Conservation (phyloP, 1,140 invertebrate genomes). For the Wasmannia auropunctata region DNA sequence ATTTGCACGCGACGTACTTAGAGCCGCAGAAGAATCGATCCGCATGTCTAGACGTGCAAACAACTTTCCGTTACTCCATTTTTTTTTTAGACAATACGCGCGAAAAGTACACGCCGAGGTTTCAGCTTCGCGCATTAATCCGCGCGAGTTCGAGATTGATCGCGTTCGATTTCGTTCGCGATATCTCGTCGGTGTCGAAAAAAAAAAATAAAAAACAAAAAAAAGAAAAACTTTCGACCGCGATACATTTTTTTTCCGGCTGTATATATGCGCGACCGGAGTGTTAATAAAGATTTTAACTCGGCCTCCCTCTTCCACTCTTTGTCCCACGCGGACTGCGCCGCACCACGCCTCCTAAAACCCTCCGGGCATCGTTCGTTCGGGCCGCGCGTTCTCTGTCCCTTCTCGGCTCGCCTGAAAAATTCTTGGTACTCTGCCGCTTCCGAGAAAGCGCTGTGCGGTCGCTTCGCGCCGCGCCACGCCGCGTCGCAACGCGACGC, state of each 20-base stretch:
- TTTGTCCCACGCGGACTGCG: conserved; percentile 51
- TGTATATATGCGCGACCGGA: background rate
- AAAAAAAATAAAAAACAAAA: background rate
- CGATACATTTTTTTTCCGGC: background rate
- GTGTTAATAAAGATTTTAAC: conserved; percentile 58
- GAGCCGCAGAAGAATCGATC: background rate
- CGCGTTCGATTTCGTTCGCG: background rate
- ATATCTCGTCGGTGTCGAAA: background rate
- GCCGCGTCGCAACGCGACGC: background rate
- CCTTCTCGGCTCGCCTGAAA: conserved; percentile 47
- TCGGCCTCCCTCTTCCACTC: conserved; percentile 24
- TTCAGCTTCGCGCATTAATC: background rate
- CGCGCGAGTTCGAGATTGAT: background rate
- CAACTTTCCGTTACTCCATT: background rate
- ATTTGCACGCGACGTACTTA: conserved; percentile 11
- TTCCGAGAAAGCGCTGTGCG: conserved; percentile 57
- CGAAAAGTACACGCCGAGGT: background rate
- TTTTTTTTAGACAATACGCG: background rate
- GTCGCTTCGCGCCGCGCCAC: conserved; percentile 36
- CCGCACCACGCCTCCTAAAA: conserved; percentile 53
- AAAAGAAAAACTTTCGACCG: background rate
- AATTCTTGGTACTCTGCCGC: conserved; percentile 52
- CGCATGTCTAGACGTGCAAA: background rate
- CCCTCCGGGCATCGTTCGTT: conserved; percentile 55
- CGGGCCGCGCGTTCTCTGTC: conserved; percentile 21